These are phyloP conservation scores for Carpatolechia fugitivella DNA, from an alignment of 2,888 invertebrate species.

Conservation along the genomic window DNA sequence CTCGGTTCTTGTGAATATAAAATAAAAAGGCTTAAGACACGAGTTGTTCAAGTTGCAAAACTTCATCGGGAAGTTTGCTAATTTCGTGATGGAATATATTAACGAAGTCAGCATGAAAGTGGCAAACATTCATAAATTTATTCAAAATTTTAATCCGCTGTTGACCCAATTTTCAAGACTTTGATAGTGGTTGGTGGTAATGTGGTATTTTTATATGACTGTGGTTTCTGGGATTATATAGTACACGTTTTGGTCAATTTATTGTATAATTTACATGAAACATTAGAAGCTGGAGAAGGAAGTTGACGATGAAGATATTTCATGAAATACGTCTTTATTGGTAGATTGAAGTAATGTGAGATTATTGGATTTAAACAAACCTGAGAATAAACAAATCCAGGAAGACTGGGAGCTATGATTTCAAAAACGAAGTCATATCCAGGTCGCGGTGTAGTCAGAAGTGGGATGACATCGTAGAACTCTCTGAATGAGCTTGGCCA, in stretches of 20 bases:
- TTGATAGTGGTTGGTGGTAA: no score
- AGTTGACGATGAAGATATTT: background rate
- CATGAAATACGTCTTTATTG: background rate
- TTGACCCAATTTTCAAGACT: background rate
- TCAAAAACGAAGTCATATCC: slow-evolving; percentile 82
- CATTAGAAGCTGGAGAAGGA: no score
- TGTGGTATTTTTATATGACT: no score
- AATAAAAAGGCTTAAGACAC: slow-evolving; percentile 6
- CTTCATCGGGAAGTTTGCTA: background rate
- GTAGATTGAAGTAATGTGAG: no score
- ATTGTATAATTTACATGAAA: no score
- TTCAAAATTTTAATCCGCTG: background rate
- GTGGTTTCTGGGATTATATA: no score
- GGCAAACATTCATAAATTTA: background rate
- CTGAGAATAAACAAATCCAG: slow-evolving; percentile 71
- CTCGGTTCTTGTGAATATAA: slow-evolving; percentile 3
- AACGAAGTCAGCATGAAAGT: background rate
- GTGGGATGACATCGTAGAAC: slow-evolving; percentile 85
- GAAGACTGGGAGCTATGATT: slow-evolving; percentile 77
- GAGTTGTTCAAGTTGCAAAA: slow-evolving; percentile 2
- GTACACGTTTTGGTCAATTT: no score
- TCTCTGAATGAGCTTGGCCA: slow-evolving; percentile 91
- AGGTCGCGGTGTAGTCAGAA: slow-evolving; percentile 72
- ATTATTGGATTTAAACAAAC: slow-evolving; percentile 33
- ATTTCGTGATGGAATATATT: background rate